Conservation (phyloP, 2,113 vertebrate species). For the Dicerorhinus sumatrensis region DNA sequence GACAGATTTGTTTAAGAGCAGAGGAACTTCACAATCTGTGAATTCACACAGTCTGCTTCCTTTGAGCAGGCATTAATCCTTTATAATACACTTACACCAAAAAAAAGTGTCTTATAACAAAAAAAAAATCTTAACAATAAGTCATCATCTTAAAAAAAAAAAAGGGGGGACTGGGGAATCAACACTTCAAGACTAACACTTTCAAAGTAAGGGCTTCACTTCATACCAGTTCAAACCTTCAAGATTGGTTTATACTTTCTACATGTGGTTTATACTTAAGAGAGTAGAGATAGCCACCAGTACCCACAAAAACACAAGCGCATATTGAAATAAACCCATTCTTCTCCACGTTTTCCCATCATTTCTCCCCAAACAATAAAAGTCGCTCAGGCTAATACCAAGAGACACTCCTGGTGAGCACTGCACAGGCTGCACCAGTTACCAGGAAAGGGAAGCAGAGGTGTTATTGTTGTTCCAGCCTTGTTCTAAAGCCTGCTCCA, state of each 20-base stretch:
- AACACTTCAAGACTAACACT: constrained; percentile 5
- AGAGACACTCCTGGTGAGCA: not conserved
- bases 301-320: not conserved
- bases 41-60: constrained; percentile 9
- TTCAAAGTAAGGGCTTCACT: constrained; percentile 36
- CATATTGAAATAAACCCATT: constrained; percentile 31
- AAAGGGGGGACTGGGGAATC: not conserved
- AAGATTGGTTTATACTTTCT: constrained; percentile 46
- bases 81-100: not conserved
- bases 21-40: not conserved
- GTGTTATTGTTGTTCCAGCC: constrained; percentile 16
- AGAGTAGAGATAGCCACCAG: not conserved
- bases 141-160: not conserved
- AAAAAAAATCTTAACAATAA: not conserved
- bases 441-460: constrained; percentile 62
- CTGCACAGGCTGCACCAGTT: not conserved
- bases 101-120: not conserved
- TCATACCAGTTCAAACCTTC: not conserved
- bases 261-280: not conserved
- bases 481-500: constrained; percentile 42
- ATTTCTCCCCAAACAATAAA: constrained; percentile 44
- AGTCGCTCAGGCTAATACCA: not conserved
- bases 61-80: not conserved
- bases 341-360: not conserved
- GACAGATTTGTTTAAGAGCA: not conserved